Conservation (phyloP, 1,140 invertebrate species). For the Kradibia gibbosae region DNA sequence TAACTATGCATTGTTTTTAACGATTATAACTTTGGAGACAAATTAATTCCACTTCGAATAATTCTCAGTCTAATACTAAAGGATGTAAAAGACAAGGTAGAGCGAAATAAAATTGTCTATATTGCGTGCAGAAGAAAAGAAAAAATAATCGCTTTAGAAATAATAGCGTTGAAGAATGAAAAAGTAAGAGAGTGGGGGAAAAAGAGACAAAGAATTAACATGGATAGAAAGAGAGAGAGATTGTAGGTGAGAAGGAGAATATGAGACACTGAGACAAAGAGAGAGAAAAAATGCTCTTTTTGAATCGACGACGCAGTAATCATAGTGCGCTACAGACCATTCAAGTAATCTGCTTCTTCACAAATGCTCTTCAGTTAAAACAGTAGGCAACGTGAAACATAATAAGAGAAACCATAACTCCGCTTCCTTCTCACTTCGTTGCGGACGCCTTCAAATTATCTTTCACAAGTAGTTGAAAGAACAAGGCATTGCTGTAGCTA, state of each 20-base stretch:
- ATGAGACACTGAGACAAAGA: no score
- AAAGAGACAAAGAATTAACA: constrained; percentile 8
- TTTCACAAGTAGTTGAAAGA: constrained; percentile 21
- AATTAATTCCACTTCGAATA: background rate
- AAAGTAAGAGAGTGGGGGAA: background rate
- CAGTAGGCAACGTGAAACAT: constrained; percentile 23
- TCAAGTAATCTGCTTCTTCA: constrained; percentile 27
- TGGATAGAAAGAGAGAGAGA: background rate
- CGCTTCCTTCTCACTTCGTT: constrained; percentile 25
- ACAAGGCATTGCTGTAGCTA: background rate
- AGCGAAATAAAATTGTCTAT: constrained; percentile 5
- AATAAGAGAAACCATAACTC: constrained; percentile 29
- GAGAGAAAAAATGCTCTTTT: constrained; percentile 16
- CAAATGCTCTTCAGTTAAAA: constrained; percentile 35
- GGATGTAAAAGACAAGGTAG: background rate
- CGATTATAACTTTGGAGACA: background rate
- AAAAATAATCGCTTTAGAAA: background rate
- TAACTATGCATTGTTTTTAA: background rate
- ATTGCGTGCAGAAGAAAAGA: background rate
- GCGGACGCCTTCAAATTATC: constrained; percentile 21
- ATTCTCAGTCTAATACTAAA: background rate
- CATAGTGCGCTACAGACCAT: constrained; percentile 26
- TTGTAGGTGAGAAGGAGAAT: background rate
- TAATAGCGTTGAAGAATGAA: constrained; percentile 3
- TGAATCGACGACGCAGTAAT: constrained; percentile 28